phyloP scores from a whole-genome alignment of 2,797 vertebrate species.

The Linurgus olivaceus region DNA sequence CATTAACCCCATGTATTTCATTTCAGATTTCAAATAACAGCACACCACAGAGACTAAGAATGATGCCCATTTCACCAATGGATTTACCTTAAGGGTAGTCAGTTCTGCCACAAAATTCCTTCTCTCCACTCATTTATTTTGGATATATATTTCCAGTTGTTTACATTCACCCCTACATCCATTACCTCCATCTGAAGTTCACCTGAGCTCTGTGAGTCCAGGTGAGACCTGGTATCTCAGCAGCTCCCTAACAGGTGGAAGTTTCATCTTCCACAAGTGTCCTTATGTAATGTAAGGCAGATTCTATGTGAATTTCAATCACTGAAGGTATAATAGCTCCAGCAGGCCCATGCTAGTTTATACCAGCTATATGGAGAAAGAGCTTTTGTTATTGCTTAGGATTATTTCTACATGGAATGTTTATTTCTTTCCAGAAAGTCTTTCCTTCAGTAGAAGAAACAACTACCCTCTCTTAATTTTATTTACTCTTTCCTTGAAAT shows the following conservation, averaged over 20 bases:
- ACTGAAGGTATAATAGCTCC: background rate
- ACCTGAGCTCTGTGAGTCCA: background rate
- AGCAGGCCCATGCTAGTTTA: background rate
- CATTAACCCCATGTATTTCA: background rate
- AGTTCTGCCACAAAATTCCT: background rate
- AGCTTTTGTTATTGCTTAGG: constrained; percentile 30
- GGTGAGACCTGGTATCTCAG: background rate
- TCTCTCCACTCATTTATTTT: background rate
- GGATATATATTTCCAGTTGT: background rate
- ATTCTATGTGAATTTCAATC: background rate
- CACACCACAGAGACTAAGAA: background rate
- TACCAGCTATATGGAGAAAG: background rate
- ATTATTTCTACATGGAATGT: background rate
- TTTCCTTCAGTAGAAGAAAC: background rate
- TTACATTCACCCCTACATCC: background rate
- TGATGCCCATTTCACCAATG: background rate
- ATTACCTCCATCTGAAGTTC: background rate
- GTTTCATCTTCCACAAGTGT: background rate
- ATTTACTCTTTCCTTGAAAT: background rate
- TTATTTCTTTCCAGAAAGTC: background rate
- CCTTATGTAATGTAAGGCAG: background rate
- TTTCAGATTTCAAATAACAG: background rate
- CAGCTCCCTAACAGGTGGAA: background rate
- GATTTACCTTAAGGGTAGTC: background rate
- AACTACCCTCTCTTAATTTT: background rate